Percentiles rank a stretch among this genome's conserved stretches.
These are phyloP conservation scores for Heteractis magnifica DNA, from an alignment of 92 coral and sea anemone genomes.

Conservation along the genomic window DNA sequence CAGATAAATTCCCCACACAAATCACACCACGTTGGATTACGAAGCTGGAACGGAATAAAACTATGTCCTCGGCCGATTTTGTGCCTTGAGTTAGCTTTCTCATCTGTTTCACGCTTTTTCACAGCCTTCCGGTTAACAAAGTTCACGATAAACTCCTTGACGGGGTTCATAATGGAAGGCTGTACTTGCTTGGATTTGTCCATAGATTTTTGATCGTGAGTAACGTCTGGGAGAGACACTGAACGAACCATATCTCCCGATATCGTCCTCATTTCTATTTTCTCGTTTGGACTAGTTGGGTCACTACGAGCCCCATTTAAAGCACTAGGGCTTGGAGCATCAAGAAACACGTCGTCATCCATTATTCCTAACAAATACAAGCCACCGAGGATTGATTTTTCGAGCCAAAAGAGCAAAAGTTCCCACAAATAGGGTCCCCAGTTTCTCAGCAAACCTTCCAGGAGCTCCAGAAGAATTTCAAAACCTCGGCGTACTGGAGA, in stretches of 20 bases:
- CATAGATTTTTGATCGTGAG: slow-evolving; percentile 43
- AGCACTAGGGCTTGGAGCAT: slow-evolving; percentile 16
- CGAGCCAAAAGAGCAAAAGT: slow-evolving; percentile 35
- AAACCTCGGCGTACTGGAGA: slow-evolving; percentile 25
- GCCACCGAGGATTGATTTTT: slow-evolving; percentile 25
- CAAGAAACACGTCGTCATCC: slow-evolving; percentile 47
- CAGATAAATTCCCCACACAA: slow-evolving; percentile 96
- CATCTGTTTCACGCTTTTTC: slow-evolving; percentile 75
- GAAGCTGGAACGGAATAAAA: slow-evolving; percentile 69
- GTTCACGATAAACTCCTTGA: slow-evolving; percentile 85
- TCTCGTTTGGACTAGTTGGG: slow-evolving; percentile 19
- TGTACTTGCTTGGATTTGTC: slow-evolving; percentile 37
- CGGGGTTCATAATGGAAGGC: slow-evolving; percentile 59
- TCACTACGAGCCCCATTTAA: slow-evolving; percentile 13
- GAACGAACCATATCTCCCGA: slow-evolving; percentile 41
- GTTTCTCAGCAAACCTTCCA: slow-evolving; percentile 22
- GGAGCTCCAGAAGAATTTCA: slow-evolving; percentile 16
- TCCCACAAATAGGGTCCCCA: slow-evolving; percentile 40
- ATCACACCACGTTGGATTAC: slow-evolving; percentile 97
- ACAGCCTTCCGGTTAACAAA: slow-evolving; percentile 75
- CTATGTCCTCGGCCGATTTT: slow-evolving; percentile 84
- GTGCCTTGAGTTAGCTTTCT: slow-evolving; percentile 43
- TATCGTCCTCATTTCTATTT: slow-evolving; percentile 35
- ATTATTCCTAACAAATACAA: slow-evolving; percentile 37
- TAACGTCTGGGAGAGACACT: slow-evolving; percentile 60